Base-by-base conservation (phyloP, 1,140 invertebrate species). In the Zaprionus gabonicus region DNA sequence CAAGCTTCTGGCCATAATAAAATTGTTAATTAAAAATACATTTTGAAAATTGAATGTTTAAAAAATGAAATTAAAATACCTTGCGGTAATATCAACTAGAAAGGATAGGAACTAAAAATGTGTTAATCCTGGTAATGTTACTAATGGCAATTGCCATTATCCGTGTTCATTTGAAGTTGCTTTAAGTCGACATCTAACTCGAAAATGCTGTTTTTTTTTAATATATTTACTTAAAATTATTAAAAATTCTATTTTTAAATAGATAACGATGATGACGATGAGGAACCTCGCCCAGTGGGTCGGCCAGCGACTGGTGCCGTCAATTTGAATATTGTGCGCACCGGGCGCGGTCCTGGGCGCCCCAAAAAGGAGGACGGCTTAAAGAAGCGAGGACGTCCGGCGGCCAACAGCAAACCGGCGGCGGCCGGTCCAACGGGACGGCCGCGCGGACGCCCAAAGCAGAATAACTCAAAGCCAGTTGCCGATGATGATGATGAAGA, bases 321-420 rank as follows among this genome's bases (percentile, higher is more conserved):
- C 5, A 91, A 82, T 55, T 77, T 92, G 28, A 91, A 92, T 34
- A 91, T 92, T 49, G 25, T 23, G 25, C 83, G 79, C 15, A 76
- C 83, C 1, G 91, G 91, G 17, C 91, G 91, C 27, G 91, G 91
- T 4, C 57, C 70, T 53, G 91, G 91, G 1, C 78, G 91, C 3
- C 91, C 91, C 3, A 91, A 83, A 46, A 91, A 91, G 57, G 13
- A 27, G 27, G 31, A 10, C 31, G 7, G 12, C 20, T 3, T 1
- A 12, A 62, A 28, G 53, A 92, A 92, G 63, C 83, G 83, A 1
- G 91, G 91, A n/a, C 81, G 86, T 15, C 76, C 85, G 0, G 0
- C 80, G 4, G 5, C 34, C 6, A 58, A 59, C 25, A 53, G 12
- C 9, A 72, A 51, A 28, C 2, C 23, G 2, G 31, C 59, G 1